Base-by-base conservation (phyloP, 2,888 invertebrate species). In the Nomada goodeniana region DNA sequence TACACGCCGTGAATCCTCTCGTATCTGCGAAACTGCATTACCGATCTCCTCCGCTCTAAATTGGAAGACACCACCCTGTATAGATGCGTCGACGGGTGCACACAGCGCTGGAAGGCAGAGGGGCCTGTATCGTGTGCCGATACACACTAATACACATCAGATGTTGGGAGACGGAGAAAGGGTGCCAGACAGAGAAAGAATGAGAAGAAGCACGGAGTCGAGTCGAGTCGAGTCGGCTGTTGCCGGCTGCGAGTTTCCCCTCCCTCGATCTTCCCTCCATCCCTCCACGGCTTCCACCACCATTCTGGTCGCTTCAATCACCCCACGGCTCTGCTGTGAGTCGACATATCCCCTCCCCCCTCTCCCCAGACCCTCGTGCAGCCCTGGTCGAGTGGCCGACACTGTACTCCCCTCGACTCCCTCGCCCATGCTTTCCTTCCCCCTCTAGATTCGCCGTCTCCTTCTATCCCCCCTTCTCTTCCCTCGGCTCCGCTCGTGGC, bases 211-310 rank as follows among this genome's bases (percentile, higher is more conserved):
- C 72, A 77, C 67, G 68, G 73, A 52, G 73, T 53, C 61, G 69
- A 75, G 61, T 82, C 79, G 83, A 71, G 80, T 82, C 79, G 83
- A 71, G 80, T 88, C 84, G 84, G 84, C 74, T 86, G 87, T 88
- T 86, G 86, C 86, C 87, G 87, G 86, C 88, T 84, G 86, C 70
- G 76, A 73, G 75, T 29, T 59, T 63, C 47, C 78, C 82, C 68
- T 42, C 76, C 20, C 50, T 59, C 64, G 29, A 13, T 36, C 72
- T 42, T 29, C 29, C 42, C 76, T 52, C 55, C 57, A 10, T 60
- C 72, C 74, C 65, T 20, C 52, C 18, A 0, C 68, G 64, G 64
- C 50, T 29, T 36, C 79, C 79, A 81, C 74, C 76, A 57, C 83
- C 76, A 65, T 72, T 69, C 55, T 55, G 50, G 71, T 64, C 80